phyloP scores from a whole-genome alignment of 2,797 vertebrate species.

The Prunella strophiata region DNA sequence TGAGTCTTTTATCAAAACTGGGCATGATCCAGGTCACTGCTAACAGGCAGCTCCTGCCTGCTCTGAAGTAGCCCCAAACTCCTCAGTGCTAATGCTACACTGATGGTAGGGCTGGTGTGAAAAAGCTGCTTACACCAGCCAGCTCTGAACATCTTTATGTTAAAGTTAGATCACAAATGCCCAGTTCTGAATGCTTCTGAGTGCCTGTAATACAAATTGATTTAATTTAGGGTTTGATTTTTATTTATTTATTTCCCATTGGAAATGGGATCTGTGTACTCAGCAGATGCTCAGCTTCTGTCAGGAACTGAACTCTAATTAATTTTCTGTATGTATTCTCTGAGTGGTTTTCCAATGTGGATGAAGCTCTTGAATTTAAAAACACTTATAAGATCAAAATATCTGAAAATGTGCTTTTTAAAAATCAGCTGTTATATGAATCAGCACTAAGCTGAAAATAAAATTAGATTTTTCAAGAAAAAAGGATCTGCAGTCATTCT shows the following conservation, averaged over 20 bases:
- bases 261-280: slow-evolving; percentile 10
- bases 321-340: slow-evolving; percentile 26
- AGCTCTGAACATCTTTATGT: neutral
- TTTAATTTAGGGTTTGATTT: slow-evolving; percentile 22
- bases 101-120: neutral
- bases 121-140: slow-evolving; percentile 4
- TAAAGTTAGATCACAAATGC: neutral
- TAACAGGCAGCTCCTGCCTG: neutral
- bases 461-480: slow-evolving; percentile 12
- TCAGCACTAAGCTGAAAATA: slow-evolving; percentile 25
- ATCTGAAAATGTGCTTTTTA: slow-evolving; percentile 5
- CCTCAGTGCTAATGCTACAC: accelerated
- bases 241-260: slow-evolving; percentile 15
- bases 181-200: neutral
- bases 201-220: neutral
- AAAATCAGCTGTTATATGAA: neutral
- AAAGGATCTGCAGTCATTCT: neutral
- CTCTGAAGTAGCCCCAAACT: neutral
- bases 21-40: neutral
- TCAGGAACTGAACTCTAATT: slow-evolving; percentile 33
- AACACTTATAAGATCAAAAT: neutral
- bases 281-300: slow-evolving; percentile 40
- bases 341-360: slow-evolving; percentile 17
- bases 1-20: neutral
- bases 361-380: slow-evolving; percentile 43